Percentiles rank a stretch among this genome's conserved stretches.
Conservation (phyloP, 2,113 vertebrate species). For the Chaetops frenatus region DNA sequence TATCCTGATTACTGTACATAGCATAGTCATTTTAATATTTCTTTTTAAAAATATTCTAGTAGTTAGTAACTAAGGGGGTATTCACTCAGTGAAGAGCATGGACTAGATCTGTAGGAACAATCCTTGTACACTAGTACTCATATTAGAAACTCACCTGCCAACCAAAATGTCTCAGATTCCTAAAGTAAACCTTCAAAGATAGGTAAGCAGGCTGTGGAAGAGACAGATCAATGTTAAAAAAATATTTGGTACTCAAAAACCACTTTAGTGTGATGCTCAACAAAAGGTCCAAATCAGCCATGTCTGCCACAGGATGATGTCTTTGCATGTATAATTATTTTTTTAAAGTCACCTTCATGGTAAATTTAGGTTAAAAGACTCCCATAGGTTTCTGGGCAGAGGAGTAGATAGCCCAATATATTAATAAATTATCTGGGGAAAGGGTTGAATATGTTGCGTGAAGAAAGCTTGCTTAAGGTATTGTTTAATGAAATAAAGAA, state of each 20-base stretch:
- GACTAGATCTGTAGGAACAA: not conserved
- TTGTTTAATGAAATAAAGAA: not conserved
- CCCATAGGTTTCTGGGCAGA: not conserved
- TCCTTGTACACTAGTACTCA: not conserved
- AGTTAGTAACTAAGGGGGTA: not conserved
- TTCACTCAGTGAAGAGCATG: not conserved
- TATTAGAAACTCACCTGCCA: not conserved
- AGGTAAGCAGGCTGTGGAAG: not conserved
- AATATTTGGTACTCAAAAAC: not conserved
- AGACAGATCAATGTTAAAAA: not conserved
- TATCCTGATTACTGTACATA: not conserved
- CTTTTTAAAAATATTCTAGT: accelerated
- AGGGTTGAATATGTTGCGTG: not conserved
- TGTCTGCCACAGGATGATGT: not conserved
- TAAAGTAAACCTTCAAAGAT: not conserved
- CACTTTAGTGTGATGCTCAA: not conserved
- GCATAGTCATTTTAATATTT: not conserved
- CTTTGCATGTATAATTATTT: not conserved
- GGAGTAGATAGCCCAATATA: not conserved
- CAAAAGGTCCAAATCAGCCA: not conserved
- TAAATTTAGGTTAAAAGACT: not conserved
- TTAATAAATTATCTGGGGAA: not conserved
- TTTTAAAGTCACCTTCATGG: not conserved
- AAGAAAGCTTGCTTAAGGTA: not conserved
- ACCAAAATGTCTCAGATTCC: not conserved